Conservation (phyloP, 2,113 vertebrate species). For the Anser cygnoides region DNA sequence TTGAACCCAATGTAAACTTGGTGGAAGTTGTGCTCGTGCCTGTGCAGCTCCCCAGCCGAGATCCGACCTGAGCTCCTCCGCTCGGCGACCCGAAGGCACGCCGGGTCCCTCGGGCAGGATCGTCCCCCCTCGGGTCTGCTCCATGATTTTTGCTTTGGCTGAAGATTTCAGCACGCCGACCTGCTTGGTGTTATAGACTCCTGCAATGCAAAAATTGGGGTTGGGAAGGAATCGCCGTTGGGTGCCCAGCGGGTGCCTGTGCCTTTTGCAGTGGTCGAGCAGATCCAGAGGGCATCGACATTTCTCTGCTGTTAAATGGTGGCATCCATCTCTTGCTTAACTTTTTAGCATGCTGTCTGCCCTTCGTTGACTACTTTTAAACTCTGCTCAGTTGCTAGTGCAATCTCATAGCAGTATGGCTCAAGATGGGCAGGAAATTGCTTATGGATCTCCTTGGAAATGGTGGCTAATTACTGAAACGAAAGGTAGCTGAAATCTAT, state of each 20-base stretch:
- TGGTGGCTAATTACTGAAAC: slow-evolving; percentile 38
- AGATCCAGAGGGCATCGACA: neutral
- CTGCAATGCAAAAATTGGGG: neutral
- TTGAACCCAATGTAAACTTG: slow-evolving; percentile 17
- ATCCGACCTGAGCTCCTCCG: neutral
- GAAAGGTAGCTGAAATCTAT: slow-evolving; percentile 49
- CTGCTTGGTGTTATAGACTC: slow-evolving; percentile 5
- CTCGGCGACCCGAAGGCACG: neutral
- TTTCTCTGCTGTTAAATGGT: neutral
- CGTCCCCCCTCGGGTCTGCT: neutral
- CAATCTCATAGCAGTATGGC: neutral
- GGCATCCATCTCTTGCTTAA: neutral
- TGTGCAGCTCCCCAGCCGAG: neutral
- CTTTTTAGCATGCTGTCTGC: neutral
- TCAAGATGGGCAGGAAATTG: slow-evolving; percentile 19
- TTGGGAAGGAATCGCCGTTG: neutral
- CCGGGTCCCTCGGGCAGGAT: neutral
- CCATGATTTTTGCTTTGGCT: neutral
- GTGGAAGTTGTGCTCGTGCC: slow-evolving; percentile 31
- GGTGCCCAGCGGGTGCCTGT: neutral
- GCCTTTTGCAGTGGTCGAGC: neutral
- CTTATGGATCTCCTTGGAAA: slow-evolving; percentile 51
- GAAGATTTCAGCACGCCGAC: neutral
- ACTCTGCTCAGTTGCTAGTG: neutral
- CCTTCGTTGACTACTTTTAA: neutral